phyloP scores from a whole-genome alignment of 2,113 vertebrate genomes.

The Tricholaema leucomelas region DNA sequence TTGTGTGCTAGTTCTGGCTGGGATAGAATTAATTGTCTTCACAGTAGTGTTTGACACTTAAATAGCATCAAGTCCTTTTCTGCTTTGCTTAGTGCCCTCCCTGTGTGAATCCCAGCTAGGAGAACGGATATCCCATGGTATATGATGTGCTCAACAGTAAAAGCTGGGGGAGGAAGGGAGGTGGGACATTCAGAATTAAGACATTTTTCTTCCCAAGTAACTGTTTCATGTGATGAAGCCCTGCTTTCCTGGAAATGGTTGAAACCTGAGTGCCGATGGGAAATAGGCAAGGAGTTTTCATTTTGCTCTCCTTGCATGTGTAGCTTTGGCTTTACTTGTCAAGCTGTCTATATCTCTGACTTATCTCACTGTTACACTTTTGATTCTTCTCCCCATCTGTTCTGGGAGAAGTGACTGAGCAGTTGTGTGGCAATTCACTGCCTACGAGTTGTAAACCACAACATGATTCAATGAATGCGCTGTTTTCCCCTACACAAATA shows the following conservation, averaged over 20 bases:
- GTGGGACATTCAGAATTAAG: fast-evolving
- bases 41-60: not conserved
- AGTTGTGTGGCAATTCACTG: not conserved
- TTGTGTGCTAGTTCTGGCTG: not conserved
- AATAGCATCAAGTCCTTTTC: not conserved
- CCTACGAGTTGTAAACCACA: not conserved
- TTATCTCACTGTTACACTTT: not conserved
- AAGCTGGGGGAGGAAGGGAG: not conserved
- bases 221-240: fast-evolving
- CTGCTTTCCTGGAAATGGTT: not conserved
- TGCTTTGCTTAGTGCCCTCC: not conserved
- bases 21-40: not conserved
- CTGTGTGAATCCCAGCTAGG: not conserved
- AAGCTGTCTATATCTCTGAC: not conserved
- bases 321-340: not conserved
- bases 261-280: not conserved
- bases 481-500: not conserved
- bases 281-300: not conserved
- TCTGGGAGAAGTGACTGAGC: not conserved
- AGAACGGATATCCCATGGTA: not conserved
- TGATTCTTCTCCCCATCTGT: not conserved
- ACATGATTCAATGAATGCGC: not conserved
- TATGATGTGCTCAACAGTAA: not conserved
- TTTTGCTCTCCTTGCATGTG: not conserved
- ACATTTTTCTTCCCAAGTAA: not conserved